Evolutionary conservation across 2,888 invertebrate species (phyloP), one percentile per base, ranked within the genome.

Genomic region (Hanleya hanleyi): DNA sequence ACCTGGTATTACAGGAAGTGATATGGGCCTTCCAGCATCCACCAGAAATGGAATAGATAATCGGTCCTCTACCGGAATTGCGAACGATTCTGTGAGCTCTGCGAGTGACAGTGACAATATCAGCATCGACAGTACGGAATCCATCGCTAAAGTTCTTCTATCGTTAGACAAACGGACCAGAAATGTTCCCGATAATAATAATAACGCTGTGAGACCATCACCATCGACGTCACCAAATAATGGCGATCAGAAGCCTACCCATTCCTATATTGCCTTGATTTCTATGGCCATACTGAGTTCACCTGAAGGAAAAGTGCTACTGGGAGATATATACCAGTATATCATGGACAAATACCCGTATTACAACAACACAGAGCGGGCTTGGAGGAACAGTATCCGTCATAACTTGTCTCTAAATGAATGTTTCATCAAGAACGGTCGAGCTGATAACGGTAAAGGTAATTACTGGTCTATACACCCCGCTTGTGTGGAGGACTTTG

Each of bases 391-490:
- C 82, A 87, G 87, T 65, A 86, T 89, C 36, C 82, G 89, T 12
- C 89, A 89, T 69, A 89, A 89, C 70, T 79, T 89, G 22, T 86
- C 86, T 6, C 78, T 89, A 7, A 89, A 89, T 70, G 89, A 89
- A 71, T 89, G 89, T 70, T 89, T 89, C 73, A 80, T 89, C 35
- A 89, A 89, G 72, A 81, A 77, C 15, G 89, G 88, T 1, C 73
- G 89, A 15, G 84, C 87, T 5, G 88, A 86, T 0, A 99, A 98
- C 90, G 99, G 98, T 0, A 97, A 99, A 90, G 98, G 98, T 0
- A 97, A 98, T 89, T 99, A 97, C 88, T 99, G 99, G 99, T 97
- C 98, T 9, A 97, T 99, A 70, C 98, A 99, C 90, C 98, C 98
- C 0, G 98, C 98, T 0, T 98, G 98, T 89, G 92, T 97, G 29